Evolutionary conservation across 2,888 invertebrate genomes (phyloP), one percentile per base, ranked within the genome.

Genomic region (Ophion costatus): DNA sequence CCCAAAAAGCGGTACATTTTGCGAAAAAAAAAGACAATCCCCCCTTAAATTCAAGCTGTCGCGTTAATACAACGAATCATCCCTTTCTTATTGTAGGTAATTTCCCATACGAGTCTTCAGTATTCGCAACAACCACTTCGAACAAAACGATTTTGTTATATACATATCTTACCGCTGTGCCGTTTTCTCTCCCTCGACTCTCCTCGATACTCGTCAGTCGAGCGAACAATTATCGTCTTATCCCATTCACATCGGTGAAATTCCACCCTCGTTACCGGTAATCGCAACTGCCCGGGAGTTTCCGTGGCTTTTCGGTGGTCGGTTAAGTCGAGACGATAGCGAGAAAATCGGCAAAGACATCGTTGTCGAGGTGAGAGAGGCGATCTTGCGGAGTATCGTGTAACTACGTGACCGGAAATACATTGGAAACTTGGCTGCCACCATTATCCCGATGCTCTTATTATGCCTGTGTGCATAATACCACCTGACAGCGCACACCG

Each of bases 221-320:
- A 74, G 73, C 42, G 69, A 80, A 80, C 77, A 57, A 83, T 83
- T 82, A 64, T 69, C 83, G 80, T 80, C 85, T 85, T 80, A 85
- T 85, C 85, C 80, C 80, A 74, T 83, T 77, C 77, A 71, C 80
- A 85, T 85, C 83, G 77, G 67, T 45, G 73, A 83, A 83, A 80
- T 83, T 83, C 69, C 77, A 42, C 45, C 74, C 70, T 80, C 80
- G 83, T 82, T 85, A 64, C 69, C 69, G 61, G 64, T 83, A 80
- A 85, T 78, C 80, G 80, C 74, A 70, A 85, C 73, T 80, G 85
- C 80, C 80, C 80, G 74, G 57, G 66, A 80, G 66, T 66, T 56
- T 2, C 29, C 29, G 29, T 74, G 67, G 73, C 85, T 80, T 80
- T 76, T 83, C 38, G 69, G 59, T 77, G 51, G 61, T 38, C 61